These are phyloP conservation scores for Smittia aterrima DNA, from an alignment of 2,888 invertebrate genomes.

Conservation along the genomic window DNA sequence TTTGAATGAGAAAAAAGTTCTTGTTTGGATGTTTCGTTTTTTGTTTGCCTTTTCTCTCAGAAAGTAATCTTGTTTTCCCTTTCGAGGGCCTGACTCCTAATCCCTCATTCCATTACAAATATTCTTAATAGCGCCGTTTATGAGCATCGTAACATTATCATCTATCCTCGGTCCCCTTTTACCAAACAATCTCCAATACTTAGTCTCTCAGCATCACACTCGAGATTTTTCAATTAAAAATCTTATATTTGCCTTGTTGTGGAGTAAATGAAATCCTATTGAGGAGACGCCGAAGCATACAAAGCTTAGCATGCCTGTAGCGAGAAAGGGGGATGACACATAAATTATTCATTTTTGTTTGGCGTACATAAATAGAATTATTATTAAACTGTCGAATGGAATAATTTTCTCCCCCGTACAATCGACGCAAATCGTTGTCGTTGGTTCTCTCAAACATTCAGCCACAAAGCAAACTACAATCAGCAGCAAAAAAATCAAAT, in stretches of 20 bases:
- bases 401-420: slow-evolving; percentile 1
- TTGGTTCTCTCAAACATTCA: background rate
- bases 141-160: slow-evolving; percentile 30
- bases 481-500: slow-evolving; percentile 33
- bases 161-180: slow-evolving; percentile 9
- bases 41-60: background rate
- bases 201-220: slow-evolving; percentile 6
- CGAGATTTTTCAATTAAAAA: slow-evolving; percentile 40
- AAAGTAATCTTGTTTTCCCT: slow-evolving; percentile 15
- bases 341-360: slow-evolving; percentile 38
- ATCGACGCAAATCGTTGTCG: background rate
- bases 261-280: background rate
- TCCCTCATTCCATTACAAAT: slow-evolving; percentile 9
- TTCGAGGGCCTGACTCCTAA: background rate
- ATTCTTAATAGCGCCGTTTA: slow-evolving; percentile 37
- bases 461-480: slow-evolving; percentile 18
- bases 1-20: background rate
- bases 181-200: background rate
- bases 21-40: background rate
- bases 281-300: background rate
- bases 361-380: slow-evolving; percentile 33
- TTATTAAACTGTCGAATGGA: slow-evolving; percentile 34
- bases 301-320: background rate
- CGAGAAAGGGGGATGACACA: slow-evolving; percentile 9
- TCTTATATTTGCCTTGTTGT: slow-evolving; percentile 25